Conservation (phyloP, 2,888 invertebrate species). For the Dryadula phaetusa region DNA sequence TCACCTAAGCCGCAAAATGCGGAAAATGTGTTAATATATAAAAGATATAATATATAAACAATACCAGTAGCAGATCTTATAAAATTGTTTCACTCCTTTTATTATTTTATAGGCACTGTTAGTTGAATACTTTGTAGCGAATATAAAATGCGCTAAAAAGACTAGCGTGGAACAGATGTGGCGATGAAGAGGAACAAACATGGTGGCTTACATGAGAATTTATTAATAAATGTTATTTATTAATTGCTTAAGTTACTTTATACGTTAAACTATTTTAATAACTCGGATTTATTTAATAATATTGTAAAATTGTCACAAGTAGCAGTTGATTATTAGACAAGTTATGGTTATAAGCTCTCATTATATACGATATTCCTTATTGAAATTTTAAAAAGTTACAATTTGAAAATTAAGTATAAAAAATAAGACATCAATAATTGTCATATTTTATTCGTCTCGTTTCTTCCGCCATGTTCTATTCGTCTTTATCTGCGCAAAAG, state of each 20-base stretch:
- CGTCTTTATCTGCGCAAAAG: neutral
- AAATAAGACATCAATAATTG: slow-evolving; percentile 1
- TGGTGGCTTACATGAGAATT: neutral
- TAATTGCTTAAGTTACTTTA: neutral
- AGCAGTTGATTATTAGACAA: neutral
- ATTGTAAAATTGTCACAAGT: too few species aligned
- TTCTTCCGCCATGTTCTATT: slow-evolving; percentile 6
- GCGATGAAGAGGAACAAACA: slow-evolving; percentile 9
- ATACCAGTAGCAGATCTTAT: slow-evolving; percentile 5
- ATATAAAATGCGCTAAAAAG: neutral
- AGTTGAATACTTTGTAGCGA: too few species aligned
- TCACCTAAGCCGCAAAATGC: neutral
- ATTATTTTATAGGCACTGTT: slow-evolving; percentile 20
- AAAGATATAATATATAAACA: neutral
- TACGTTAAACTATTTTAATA: neutral
- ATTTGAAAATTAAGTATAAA: too few species aligned
- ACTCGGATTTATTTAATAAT: too few species aligned
- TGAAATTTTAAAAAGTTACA: too few species aligned
- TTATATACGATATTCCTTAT: too few species aligned
- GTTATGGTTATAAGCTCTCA: too few species aligned
- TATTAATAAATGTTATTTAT: neutral
- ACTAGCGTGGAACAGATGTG: neutral
- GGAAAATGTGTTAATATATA: neutral
- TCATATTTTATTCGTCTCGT: neutral
- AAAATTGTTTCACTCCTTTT: slow-evolving; percentile 2